These are phyloP conservation scores for Sphaeramia orbicularis DNA, from an alignment of 2,797 vertebrate species.

Conservation along the genomic window DNA sequence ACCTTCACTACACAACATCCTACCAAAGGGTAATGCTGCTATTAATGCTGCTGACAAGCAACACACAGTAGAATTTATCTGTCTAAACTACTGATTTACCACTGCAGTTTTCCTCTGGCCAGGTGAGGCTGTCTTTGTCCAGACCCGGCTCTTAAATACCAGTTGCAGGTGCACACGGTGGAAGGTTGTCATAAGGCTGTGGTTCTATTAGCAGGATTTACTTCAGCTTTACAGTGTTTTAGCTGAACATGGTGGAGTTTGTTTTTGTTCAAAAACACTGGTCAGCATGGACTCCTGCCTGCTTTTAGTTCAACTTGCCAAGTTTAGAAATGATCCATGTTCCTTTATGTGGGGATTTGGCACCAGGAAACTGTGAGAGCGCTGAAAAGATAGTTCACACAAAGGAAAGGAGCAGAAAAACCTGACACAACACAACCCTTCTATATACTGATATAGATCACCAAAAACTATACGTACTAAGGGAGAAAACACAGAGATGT, in stretches of 20 bases:
- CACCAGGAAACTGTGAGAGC: too few relatives aligned
- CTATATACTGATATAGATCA: too few relatives aligned
- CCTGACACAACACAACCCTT: too few relatives aligned
- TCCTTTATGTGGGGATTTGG: too few relatives aligned
- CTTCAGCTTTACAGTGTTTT: background rate
- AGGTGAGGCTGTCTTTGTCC: too few relatives aligned
- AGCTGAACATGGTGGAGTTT: background rate
- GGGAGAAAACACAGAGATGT: too few relatives aligned
- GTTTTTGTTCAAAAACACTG: background rate
- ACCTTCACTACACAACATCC: too few relatives aligned
- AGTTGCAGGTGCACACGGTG: background rate
- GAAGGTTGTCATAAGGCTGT: background rate
- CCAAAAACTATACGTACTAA: too few relatives aligned
- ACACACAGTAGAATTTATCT: constrained; percentile 6
- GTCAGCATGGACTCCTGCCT: background rate
- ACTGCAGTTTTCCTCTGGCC: background rate
- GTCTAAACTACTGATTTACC: constrained; percentile 12
- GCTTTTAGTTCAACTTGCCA: background rate
- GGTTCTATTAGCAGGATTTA: background rate
- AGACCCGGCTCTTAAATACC: background rate
- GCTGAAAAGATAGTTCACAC: too few relatives aligned
- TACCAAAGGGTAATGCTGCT: background rate
- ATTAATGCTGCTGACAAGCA: constrained; percentile 1
- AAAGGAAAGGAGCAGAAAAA: too few relatives aligned
- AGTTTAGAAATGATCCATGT: background rate